A percentile compares a stretch with the other conserved stretches of the same genome.
Conservation (phyloP, 2,888 invertebrate species). For the Melanostoma mellinum region DNA sequence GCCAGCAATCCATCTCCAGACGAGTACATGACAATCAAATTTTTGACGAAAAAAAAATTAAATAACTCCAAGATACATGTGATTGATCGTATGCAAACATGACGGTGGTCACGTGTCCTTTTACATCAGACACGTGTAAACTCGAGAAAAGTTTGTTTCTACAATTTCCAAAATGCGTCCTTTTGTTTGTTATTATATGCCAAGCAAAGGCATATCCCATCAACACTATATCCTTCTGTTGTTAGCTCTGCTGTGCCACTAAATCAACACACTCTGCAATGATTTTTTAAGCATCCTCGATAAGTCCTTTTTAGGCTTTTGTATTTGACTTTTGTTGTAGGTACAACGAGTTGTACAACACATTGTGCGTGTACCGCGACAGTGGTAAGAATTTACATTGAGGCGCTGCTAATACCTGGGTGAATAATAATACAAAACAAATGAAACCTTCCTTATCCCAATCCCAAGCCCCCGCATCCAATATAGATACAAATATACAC, state of each 20-base stretch:
- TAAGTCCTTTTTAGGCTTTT: constrained; percentile 54
- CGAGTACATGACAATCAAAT: constrained; percentile 68
- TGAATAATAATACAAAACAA: constrained; percentile 57
- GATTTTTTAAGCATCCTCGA: constrained; percentile 65
- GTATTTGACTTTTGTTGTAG: constrained; percentile 63
- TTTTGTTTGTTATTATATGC: constrained; percentile 60
- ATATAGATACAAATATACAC: constrained; percentile 19
- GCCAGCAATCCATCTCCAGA: constrained; percentile 68
- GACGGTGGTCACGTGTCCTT: constrained; percentile 81
- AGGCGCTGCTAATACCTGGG: constrained; percentile 61
- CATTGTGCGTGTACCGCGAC: constrained; percentile 2
- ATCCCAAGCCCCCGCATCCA: constrained; percentile 9
- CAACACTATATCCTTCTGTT: constrained; percentile 50
- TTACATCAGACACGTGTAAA: constrained; percentile 80
- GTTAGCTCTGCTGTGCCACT: constrained; percentile 45
- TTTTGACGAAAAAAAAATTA: constrained; percentile 36
- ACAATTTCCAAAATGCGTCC: constrained; percentile 72
- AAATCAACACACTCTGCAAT: constrained; percentile 67
- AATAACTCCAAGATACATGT: constrained; percentile 70
- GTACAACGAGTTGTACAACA: constrained; percentile 7
- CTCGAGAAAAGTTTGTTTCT: constrained; percentile 70
- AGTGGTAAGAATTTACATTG: constrained; percentile 54
- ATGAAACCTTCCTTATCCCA: constrained; percentile 26
- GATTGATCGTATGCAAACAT: constrained; percentile 82
- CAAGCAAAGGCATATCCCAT: constrained; percentile 42